A percentile compares a stretch with the other conserved stretches of the same genome.
These are phyloP conservation scores for Trissonchulus latispiculum DNA, from an alignment of 2,888 invertebrate species.

Conservation along the genomic window DNA sequence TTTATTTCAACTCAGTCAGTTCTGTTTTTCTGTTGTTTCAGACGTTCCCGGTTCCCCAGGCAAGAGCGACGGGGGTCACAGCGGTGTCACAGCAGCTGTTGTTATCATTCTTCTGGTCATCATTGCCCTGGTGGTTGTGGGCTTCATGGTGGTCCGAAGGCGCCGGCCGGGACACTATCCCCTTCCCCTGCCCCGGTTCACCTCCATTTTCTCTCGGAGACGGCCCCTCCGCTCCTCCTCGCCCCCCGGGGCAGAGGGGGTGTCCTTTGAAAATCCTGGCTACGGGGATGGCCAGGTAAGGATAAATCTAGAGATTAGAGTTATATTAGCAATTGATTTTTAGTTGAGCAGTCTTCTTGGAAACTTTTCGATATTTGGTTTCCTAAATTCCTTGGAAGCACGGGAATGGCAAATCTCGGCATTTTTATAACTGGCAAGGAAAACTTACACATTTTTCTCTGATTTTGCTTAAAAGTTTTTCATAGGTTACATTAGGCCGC, in stretches of 20 bases:
- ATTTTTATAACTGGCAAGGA: too few relatives aligned
- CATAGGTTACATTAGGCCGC: too few relatives aligned
- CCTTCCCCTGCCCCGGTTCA: not conserved
- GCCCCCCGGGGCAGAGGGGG: not conserved
- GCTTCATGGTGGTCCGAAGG: not conserved
- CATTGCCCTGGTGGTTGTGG: not conserved
- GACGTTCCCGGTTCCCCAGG: not conserved
- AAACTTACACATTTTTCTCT: too few relatives aligned
- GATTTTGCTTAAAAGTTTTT: too few relatives aligned
- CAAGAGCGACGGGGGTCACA: too few relatives aligned
- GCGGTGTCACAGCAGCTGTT: not conserved
- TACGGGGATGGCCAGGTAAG: conserved; percentile 14
- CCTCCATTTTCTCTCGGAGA: not conserved
- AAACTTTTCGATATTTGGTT: too few relatives aligned
- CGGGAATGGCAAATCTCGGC: too few relatives aligned
- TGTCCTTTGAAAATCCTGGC: conserved; percentile 18
- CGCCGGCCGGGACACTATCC: not conserved
- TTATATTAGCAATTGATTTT: too few relatives aligned
- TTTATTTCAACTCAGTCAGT: not conserved
- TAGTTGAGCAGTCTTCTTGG: too few relatives aligned
- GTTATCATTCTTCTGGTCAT: not conserved
- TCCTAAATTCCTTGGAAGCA: too few relatives aligned
- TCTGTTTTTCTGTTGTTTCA: too few relatives aligned
- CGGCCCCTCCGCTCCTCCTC: not conserved
- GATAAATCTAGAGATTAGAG: not conserved